phyloP scores from a whole-genome alignment of 2,888 invertebrate genomes.

The Strigamia transsilvanica region DNA sequence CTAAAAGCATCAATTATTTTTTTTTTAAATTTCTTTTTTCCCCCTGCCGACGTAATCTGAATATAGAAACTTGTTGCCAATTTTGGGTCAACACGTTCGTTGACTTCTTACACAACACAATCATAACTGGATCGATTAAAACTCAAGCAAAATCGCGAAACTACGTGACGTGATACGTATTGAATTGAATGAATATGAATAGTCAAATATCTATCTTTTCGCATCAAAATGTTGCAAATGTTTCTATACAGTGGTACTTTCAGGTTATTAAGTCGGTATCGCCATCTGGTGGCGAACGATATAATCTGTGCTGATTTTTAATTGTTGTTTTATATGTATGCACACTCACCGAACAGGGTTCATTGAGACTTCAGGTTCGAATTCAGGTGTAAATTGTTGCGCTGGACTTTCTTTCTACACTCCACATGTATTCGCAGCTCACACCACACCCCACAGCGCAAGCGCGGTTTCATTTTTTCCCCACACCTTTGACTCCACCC shows the following conservation, averaged over 20 bases:
- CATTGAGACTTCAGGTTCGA: neutral
- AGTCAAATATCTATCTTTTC: neutral
- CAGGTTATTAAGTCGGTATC: neutral
- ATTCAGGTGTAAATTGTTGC: conserved; percentile 28
- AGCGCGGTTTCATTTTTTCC: conserved; percentile 9
- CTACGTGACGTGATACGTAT: too few relatives aligned
- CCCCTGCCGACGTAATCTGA: neutral
- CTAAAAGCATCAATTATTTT: neutral
- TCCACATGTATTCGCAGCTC: neutral
- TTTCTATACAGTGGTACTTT: neutral
- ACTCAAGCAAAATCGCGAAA: neutral
- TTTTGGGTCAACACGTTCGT: conserved; percentile 32
- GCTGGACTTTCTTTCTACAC: neutral
- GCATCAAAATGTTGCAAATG: too few relatives aligned
- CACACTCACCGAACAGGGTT: conserved; percentile 29
- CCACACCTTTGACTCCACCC: conserved; percentile 35
- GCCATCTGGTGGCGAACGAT: conserved; percentile 6
- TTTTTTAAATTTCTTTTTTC: neutral
- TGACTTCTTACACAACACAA: conserved; percentile 5
- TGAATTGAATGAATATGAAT: neutral
- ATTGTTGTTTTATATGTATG: neutral
- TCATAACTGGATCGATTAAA: neutral
- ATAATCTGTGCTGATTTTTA: neutral
- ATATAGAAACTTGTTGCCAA: conserved; percentile 24
- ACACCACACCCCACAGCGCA: conserved; percentile 27